These are phyloP conservation scores for Denticeps clupeoides DNA, from an alignment of 2,797 vertebrate genomes.

Conservation along the genomic window DNA sequence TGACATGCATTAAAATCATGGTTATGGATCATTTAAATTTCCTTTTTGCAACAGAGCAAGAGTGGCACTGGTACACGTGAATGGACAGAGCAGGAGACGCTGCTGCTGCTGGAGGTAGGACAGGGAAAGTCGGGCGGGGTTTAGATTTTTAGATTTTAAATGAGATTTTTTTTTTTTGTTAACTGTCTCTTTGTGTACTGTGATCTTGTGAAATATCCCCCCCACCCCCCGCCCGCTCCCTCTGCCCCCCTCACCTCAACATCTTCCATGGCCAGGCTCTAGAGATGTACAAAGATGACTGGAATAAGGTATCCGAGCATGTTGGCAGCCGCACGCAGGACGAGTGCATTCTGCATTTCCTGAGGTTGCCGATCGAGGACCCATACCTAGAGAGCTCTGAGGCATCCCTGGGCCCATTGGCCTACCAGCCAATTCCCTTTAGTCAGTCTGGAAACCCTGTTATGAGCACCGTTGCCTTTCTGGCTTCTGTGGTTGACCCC, in stretches of 20 bases:
- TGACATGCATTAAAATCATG: neutral
- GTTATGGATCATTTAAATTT: neutral
- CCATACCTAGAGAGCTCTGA: constrained; percentile 87
- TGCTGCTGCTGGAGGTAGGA: constrained; percentile 86
- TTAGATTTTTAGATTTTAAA: too few relatives aligned
- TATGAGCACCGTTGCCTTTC: constrained; percentile 95
- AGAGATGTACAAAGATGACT: constrained; percentile 97
- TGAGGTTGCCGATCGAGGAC: constrained; percentile 89
- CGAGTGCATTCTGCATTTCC: constrained; percentile 91
- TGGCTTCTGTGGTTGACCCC: constrained; percentile 92
- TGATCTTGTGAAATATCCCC: neutral
- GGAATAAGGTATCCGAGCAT: constrained; percentile 97
- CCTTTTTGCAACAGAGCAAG: constrained; percentile 62
- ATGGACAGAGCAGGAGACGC: constrained; percentile 94
- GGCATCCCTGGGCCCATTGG: constrained; percentile 78
- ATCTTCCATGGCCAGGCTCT: constrained; percentile 61
- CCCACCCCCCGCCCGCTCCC: neutral
- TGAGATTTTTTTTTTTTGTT: too few relatives aligned
- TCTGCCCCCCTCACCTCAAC: neutral
- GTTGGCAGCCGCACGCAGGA: constrained; percentile 92
- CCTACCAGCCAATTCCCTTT: constrained; percentile 93
- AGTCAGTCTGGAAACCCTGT: constrained; percentile 96
- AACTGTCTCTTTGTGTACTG: too few relatives aligned
- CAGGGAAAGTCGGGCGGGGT: too few relatives aligned
- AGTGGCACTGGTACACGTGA: constrained; percentile 72